These are phyloP conservation scores for Prionailurus viverrinus DNA, from an alignment of 2,113 vertebrate genomes.

Conservation along the genomic window DNA sequence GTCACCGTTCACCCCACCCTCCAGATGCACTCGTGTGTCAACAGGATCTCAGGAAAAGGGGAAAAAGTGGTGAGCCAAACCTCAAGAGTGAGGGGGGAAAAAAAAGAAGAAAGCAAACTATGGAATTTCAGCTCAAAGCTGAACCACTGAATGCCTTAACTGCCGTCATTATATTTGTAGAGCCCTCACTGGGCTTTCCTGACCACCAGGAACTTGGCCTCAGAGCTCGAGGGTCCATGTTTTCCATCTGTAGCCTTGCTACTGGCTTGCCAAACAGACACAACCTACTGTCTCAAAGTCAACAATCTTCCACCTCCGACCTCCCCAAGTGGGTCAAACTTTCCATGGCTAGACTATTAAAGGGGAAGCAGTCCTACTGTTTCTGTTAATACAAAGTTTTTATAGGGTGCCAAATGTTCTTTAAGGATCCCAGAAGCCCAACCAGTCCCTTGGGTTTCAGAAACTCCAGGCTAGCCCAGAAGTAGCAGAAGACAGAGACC, in stretches of 20 bases:
- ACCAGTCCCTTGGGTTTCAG: conserved; percentile 38
- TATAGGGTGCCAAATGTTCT: conserved; percentile 64
- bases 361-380: conserved; percentile 49
- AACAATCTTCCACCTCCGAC: neutral
- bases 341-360: conserved; percentile 61
- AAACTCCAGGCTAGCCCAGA: conserved; percentile 42
- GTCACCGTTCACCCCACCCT: conserved; percentile 50
- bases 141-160: conserved; percentile 41
- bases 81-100: neutral
- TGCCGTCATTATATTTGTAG: conserved; percentile 66
- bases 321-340: conserved; percentile 31
- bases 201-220: conserved; percentile 21
- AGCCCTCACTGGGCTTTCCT: conserved; percentile 52
- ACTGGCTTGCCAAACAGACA: conserved; percentile 26
- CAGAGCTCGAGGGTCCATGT: neutral
- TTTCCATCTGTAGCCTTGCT: neutral
- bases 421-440: conserved; percentile 55
- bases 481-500: neutral
- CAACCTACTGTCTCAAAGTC: conserved; percentile 9
- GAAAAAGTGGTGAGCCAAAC: conserved; percentile 64
- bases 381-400: conserved; percentile 69
- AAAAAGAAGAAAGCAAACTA: neutral
- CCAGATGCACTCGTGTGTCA: conserved; percentile 65
- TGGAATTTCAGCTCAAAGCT: conserved; percentile 65
- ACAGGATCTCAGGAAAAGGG: conserved; percentile 60